Evolutionary conservation across 2,797 vertebrate genomes (phyloP).

Genomic region (Scolopax rusticola): DNA sequence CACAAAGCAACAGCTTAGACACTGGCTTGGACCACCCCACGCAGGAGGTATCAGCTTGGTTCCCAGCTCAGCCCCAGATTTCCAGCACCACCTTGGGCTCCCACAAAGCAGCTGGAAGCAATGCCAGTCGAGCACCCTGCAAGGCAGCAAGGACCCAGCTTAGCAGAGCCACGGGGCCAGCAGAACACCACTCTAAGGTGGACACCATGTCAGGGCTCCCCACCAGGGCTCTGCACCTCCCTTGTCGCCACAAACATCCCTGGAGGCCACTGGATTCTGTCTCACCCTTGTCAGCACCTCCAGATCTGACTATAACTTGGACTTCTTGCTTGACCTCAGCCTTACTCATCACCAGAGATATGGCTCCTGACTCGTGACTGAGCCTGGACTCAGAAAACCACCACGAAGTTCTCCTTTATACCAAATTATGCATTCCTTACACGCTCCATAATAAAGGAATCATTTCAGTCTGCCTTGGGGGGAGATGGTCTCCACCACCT

Average conservation of each 20-base stretch:
- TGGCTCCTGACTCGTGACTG: too few species aligned
- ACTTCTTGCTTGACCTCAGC: neutral
- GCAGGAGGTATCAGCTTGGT: neutral
- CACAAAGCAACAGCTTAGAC: neutral
- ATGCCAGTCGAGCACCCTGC: neutral
- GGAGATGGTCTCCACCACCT: neutral
- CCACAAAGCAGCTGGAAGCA: neutral
- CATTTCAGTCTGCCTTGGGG: neutral
- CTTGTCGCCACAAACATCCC: neutral
- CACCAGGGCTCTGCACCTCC: neutral
- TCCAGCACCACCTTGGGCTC: neutral
- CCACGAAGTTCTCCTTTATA: neutral
- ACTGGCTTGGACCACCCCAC: neutral
- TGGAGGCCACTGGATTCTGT: neutral
- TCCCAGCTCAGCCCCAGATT: neutral
- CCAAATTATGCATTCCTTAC: neutral
- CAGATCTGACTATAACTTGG: neutral
- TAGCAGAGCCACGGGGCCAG: rapidly evolving
- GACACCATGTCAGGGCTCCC: rapidly evolving
- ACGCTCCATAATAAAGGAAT: neutral
- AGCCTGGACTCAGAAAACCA: neutral
- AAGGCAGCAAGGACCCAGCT: neutral
- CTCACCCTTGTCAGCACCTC: neutral
- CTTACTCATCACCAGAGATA: neutral
- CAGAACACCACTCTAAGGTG: rapidly evolving